Evolutionary conservation across 2,113 vertebrate species (phyloP).

Genomic region (Clarias macrocephalus): DNA sequence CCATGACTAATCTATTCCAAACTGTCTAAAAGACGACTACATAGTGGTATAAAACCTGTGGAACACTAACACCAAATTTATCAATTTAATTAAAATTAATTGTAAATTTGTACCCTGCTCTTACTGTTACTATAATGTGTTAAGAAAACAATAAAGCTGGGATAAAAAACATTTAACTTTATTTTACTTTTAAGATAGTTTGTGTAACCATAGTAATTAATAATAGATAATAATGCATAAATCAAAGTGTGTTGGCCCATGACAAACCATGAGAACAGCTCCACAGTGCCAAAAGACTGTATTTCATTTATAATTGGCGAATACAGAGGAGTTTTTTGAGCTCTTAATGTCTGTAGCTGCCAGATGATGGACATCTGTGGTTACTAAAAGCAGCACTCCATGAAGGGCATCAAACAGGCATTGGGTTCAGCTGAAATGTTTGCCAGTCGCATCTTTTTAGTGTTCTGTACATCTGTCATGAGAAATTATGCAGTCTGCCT

Average conservation of each 20-base stretch:
- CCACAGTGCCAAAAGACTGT: too few species aligned
- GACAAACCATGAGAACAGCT: too few species aligned
- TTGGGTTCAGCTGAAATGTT: background rate
- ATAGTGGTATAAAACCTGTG: background rate
- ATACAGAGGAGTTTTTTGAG: background rate
- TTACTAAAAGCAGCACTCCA: background rate
- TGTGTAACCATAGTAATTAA: too few species aligned
- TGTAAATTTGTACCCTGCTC: background rate
- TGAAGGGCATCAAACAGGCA: background rate
- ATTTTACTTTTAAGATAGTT: too few species aligned
- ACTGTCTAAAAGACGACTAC: background rate
- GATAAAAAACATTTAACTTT: too few species aligned
- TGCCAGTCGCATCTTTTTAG: background rate
- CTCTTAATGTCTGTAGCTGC: background rate
- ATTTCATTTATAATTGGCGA: background rate
- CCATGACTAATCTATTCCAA: background rate
- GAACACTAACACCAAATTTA: too few species aligned
- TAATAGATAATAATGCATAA: too few species aligned
- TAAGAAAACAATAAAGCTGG: background rate
- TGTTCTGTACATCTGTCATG: background rate
- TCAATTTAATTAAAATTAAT: too few species aligned
- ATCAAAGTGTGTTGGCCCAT: background rate
- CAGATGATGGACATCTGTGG: conserved; percentile 1
- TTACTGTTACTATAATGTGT: background rate
- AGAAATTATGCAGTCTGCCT: background rate